A percentile compares a stretch with the other conserved stretches of the same genome.
Conservation (phyloP, 2,113 vertebrate species). For the Neodon shergylaensis region DNA sequence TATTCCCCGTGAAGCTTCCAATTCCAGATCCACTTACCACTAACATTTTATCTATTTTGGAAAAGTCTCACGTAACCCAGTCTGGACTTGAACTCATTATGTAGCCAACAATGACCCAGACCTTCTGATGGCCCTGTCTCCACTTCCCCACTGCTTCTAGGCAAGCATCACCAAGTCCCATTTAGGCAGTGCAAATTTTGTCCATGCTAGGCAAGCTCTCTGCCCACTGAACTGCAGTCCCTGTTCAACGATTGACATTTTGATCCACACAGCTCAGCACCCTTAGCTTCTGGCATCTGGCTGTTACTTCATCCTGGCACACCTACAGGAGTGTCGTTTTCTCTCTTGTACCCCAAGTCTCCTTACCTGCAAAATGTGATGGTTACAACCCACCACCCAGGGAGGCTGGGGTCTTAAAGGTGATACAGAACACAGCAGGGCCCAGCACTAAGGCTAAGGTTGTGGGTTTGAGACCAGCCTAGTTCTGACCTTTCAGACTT, state of each 20-base stretch:
- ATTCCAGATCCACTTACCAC: background rate
- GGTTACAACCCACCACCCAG: background rate
- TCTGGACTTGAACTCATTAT: background rate
- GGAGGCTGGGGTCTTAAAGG: background rate
- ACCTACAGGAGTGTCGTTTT: rapidly evolving
- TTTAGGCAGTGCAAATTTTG: background rate
- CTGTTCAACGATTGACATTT: background rate
- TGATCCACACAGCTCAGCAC: background rate
- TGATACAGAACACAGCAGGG: background rate
- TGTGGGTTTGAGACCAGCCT: background rate
- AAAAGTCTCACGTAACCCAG: background rate
- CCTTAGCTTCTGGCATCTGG: background rate
- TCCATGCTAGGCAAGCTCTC: background rate
- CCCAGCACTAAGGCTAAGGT: background rate
- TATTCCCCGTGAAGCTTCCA: background rate
- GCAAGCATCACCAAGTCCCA: too few relatives aligned
- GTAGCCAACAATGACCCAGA: background rate
- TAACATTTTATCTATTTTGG: background rate
- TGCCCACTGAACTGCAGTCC: background rate
- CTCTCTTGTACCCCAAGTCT: background rate
- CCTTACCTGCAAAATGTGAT: background rate
- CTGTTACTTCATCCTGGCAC: background rate
- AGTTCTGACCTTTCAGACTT: background rate
- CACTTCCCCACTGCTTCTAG: background rate
- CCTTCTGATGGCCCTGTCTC: background rate